Base-by-base conservation (phyloP, 2,888 invertebrate species). In the Lepidonotus clava region DNA sequence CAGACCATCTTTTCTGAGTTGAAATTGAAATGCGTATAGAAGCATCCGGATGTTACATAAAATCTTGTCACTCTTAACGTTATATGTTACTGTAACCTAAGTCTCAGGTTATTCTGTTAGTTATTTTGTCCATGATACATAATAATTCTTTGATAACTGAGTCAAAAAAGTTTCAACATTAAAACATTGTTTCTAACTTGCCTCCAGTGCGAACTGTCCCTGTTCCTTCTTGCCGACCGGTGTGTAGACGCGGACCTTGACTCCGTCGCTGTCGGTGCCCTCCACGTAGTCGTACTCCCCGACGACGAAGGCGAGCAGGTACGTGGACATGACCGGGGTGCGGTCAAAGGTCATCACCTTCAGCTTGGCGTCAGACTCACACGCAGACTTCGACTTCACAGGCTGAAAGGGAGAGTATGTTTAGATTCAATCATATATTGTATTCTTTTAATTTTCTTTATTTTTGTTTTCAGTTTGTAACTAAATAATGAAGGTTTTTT, bases 261-360 rank as follows among this genome's bases (percentile, higher is more conserved):
- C 96, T 32, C 97, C 98, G 94, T 98, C 98, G 51, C 95, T 95
- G 0, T 98, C 97, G 90, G 95, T 96, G 88, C 96, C 97, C 94
- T 99, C 98, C 0, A 99, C 96, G 94, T 96, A 98, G 93, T 99
- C 98, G 94, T 97, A 98, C 94, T 99, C 98, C 41, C 99, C 99
- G 1, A 99, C 97, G 6, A 98, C 97, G 76, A 97, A 97, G 0
- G 98, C 98, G 85, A 99, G 97, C 89, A 99, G 95, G 93, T 99
- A 99, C 0, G 98, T 98, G 11, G 98, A 98, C 98, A 99, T 99
- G 88, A 97, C 95, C 0, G 98, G 98, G 0, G 98, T 97, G 84
- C 96, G 96, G 91, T 96, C 96, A 94, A 97, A 98, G 88, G 95
- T 95, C 36, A 97, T 95, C 40, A 95, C 94, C 85, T 95, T 96